Conservation (phyloP, 2,888 invertebrate species). For the Ypsolopha scabrella region DNA sequence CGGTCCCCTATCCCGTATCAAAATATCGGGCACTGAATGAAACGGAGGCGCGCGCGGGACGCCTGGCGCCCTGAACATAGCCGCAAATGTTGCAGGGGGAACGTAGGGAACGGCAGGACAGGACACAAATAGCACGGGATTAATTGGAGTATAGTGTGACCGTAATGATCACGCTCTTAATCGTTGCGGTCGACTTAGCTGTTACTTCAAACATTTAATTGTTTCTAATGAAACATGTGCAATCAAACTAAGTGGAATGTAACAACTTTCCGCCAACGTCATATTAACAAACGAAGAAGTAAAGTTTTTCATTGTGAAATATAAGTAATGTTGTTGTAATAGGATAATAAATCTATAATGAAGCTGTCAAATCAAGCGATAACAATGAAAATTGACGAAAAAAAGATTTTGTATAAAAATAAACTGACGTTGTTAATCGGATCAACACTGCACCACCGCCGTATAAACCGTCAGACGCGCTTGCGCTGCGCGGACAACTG, state of each 20-base stretch:
- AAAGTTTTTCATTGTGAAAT: background rate
- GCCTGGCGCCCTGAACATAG: constrained; percentile 38
- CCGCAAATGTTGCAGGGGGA: constrained; percentile 36
- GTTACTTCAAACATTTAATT: background rate
- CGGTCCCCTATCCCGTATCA: constrained; percentile 50
- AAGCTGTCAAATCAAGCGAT: constrained; percentile 38
- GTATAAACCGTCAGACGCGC: constrained; percentile 67
- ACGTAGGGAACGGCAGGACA: constrained; percentile 30
- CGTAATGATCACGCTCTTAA: constrained; percentile 25
- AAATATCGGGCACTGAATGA: constrained; percentile 49
- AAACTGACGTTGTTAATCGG: constrained; percentile 69
- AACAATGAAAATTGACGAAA: constrained; percentile 15
- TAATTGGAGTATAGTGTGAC: constrained; percentile 50
- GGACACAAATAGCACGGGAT: constrained; percentile 56
- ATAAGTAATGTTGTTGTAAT: background rate
- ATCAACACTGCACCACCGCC: constrained; percentile 68
- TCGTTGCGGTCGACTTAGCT: constrained; percentile 11
- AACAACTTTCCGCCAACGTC: constrained; percentile 3
- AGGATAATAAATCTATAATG: background rate
- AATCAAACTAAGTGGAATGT: constrained; percentile 2
- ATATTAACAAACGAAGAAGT: background rate
- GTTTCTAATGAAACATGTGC: constrained; percentile 2
- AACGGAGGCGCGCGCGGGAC: constrained; percentile 25
- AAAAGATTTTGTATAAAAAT: constrained; percentile 22
- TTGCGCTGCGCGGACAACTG: constrained; percentile 66